Evolutionary conservation across 2,113 vertebrate species (phyloP).

Genomic region (Etia nguti): DNA sequence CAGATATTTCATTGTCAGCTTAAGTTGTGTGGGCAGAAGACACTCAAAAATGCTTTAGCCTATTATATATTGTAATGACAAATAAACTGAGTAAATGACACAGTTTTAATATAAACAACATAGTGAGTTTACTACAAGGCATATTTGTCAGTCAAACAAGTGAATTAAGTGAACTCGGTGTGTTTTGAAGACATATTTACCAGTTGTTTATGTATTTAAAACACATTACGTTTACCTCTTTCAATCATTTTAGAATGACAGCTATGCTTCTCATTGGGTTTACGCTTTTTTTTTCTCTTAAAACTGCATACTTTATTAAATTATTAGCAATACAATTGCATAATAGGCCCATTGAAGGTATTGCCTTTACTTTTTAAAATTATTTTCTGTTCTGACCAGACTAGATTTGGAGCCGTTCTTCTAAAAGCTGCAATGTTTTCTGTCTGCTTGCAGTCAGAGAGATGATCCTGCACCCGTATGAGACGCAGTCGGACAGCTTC

Average conservation of each 20-base stretch:
- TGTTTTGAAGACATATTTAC: neutral
- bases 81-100: neutral
- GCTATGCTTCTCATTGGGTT: neutral
- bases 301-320: neutral
- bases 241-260: neutral
- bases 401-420: neutral
- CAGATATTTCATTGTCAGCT: neutral
- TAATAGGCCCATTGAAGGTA: neutral
- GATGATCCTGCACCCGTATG: constrained; percentile 92
- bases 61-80: neutral
- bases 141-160: neutral
- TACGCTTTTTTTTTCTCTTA: neutral
- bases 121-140: neutral
- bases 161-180: neutral
- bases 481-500: constrained; percentile 99
- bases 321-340: neutral
- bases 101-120: neutral
- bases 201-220: neutral
- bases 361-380: neutral
- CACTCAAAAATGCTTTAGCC: neutral
- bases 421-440: neutral
- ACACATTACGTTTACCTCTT: neutral
- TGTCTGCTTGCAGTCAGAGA: constrained; percentile 80
- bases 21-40: neutral
- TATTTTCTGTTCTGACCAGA: neutral